Conservation (phyloP, 2,888 invertebrate genomes). For the Drosophila yooni region DNA sequence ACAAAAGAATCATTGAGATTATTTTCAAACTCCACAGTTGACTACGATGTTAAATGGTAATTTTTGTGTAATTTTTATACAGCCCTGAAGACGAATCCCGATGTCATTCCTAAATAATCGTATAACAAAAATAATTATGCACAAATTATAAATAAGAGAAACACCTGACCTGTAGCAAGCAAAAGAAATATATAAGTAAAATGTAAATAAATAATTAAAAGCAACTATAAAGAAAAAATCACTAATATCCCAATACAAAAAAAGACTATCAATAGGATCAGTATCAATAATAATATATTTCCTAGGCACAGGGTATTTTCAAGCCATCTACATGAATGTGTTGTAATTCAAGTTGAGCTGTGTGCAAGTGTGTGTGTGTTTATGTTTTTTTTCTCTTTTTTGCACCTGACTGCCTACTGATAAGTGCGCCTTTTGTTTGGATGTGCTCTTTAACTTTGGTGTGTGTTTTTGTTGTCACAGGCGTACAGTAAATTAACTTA, state of each 20-base stretch:
- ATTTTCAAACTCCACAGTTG: too few species aligned
- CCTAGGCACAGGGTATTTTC: slow-evolving; percentile 6
- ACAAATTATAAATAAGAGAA: too few species aligned
- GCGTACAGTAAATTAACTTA: slow-evolving; percentile 66
- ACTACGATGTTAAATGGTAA: too few species aligned
- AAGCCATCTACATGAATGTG: not conserved
- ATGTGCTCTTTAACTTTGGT: slow-evolving; percentile 64
- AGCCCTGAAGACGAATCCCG: too few species aligned
- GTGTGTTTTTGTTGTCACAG: slow-evolving; percentile 45
- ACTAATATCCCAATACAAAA: too few species aligned
- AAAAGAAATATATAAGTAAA: not conserved
- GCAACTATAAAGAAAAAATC: too few species aligned
- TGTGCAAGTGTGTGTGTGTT: not conserved
- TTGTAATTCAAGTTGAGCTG: slow-evolving; percentile 27
- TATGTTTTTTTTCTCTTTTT: slow-evolving; percentile 21
- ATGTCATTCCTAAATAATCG: too few species aligned
- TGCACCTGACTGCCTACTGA: slow-evolving; percentile 48
- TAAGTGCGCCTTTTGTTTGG: slow-evolving; percentile 47
- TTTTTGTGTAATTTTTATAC: too few species aligned
- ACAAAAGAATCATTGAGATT: too few species aligned
- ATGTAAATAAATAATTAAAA: too few species aligned
- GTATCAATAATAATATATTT: not conserved
- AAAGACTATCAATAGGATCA: not conserved
- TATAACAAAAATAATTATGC: too few species aligned
- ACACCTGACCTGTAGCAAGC: not conserved